Evolutionary conservation across 2,797 vertebrate species (phyloP).

Genomic region (Phalloptychus januarius): DNA sequence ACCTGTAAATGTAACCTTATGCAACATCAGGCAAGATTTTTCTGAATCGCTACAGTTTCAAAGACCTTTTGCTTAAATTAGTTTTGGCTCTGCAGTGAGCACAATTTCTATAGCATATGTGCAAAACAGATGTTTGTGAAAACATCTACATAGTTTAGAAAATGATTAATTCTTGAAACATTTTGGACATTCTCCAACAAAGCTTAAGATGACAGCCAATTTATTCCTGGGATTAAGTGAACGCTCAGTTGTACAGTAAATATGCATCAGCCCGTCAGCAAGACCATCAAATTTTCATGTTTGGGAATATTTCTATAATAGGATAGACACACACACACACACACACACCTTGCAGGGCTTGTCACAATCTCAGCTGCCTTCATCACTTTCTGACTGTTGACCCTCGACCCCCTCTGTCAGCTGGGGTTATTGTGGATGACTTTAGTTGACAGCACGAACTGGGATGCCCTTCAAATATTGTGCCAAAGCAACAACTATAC

Average conservation of each 20-base stretch:
- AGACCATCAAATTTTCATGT: not conserved
- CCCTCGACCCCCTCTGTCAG: slow-evolving; percentile 38
- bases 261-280: too few relatives aligned
- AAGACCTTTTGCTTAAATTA: slow-evolving; percentile 9
- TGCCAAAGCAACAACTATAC: slow-evolving; percentile 20
- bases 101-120: not conserved
- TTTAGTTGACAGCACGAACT: slow-evolving; percentile 50
- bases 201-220: not conserved
- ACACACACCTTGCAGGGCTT: slow-evolving; percentile 7
- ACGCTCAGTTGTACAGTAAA: not conserved
- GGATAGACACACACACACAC: not conserved
- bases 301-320: not conserved
- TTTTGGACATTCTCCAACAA: not conserved
- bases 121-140: not conserved
- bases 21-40: slow-evolving; percentile 49
- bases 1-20: slow-evolving; percentile 39
- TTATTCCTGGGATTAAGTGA: not conserved
- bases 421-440: slow-evolving; percentile 40
- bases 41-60: not conserved
- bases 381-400: slow-evolving; percentile 26
- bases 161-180: not conserved
- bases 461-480: slow-evolving; percentile 48
- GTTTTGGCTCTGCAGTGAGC: not conserved
- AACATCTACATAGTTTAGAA: not conserved
- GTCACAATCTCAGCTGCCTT: slow-evolving; percentile 25